Evolutionary conservation across 2,113 vertebrate species (phyloP).

Genomic region (Galemys pyrenaicus): DNA sequence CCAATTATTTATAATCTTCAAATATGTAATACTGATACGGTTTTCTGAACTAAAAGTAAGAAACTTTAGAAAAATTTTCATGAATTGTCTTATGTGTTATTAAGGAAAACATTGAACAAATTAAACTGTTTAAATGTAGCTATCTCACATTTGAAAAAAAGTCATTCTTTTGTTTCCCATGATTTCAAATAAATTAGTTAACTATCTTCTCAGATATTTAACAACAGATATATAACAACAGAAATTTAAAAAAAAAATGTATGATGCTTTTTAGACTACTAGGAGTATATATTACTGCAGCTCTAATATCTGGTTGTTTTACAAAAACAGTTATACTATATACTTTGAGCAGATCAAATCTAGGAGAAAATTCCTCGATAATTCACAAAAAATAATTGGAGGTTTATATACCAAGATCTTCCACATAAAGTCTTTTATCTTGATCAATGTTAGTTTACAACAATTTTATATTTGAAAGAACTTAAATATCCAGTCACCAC

Average conservation of each 20-base stretch:
- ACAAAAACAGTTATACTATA: neutral
- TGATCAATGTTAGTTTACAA: neutral
- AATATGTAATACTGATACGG: neutral
- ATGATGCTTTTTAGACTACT: neutral
- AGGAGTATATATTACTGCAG: neutral
- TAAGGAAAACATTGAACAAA: neutral
- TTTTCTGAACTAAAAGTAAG: neutral
- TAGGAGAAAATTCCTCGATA: neutral
- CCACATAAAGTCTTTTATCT: neutral
- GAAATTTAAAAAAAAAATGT: no score
- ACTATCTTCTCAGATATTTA: neutral
- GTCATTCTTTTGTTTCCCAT: neutral
- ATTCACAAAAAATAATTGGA: neutral
- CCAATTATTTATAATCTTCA: neutral
- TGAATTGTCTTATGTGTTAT: neutral
- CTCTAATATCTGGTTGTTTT: neutral
- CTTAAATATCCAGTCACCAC: neutral
- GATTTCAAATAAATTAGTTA: neutral
- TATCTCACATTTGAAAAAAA: neutral
- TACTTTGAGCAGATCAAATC: neutral
- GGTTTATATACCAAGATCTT: neutral
- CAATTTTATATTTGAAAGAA: neutral
- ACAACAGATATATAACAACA: neutral
- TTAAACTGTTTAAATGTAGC: neutral
- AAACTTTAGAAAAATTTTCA: neutral